Evolutionary conservation across 2,113 vertebrate species (phyloP).

Genomic region (Ivindomyrus marchei): DNA sequence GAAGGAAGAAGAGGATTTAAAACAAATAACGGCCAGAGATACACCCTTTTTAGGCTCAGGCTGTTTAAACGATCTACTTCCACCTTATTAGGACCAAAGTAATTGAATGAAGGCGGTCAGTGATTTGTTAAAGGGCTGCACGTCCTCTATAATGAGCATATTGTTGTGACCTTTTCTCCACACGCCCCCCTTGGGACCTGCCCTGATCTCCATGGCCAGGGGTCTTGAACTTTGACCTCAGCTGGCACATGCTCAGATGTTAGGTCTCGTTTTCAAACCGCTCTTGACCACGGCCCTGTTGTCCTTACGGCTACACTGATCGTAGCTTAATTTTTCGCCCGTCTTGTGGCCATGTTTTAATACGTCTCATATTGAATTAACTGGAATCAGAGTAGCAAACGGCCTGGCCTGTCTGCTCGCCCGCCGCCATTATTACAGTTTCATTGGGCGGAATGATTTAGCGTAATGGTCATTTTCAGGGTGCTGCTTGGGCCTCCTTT

Average conservation of each 20-base stretch:
- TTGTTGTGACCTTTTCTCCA: constrained; percentile 39
- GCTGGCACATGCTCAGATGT: constrained; percentile 53
- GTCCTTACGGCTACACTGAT: neutral
- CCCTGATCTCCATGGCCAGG: constrained; percentile 53
- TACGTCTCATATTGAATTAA: neutral
- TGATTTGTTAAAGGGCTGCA: constrained; percentile 23
- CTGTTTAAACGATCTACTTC: neutral
- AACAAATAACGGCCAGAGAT: neutral
- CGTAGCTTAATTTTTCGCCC: neutral
- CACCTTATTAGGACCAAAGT: constrained; percentile 3
- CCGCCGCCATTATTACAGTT: neutral
- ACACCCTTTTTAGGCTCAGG: neutral
- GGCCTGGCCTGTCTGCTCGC: neutral
- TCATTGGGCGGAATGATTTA: neutral
- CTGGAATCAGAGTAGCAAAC: neutral
- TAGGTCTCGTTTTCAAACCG: constrained; percentile 47
- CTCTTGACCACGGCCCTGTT: neutral
- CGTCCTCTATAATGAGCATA: constrained; percentile 60
- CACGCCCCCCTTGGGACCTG: constrained; percentile 37
- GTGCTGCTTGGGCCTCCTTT: neutral
- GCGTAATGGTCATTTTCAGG: neutral
- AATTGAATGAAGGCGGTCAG: constrained; percentile 16
- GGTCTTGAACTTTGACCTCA: constrained; percentile 64
- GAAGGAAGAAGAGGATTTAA: constrained; percentile 18
- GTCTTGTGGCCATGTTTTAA: neutral